phyloP scores from a whole-genome alignment of 2,888 invertebrate species.

The Keiferia lycopersicella region DNA sequence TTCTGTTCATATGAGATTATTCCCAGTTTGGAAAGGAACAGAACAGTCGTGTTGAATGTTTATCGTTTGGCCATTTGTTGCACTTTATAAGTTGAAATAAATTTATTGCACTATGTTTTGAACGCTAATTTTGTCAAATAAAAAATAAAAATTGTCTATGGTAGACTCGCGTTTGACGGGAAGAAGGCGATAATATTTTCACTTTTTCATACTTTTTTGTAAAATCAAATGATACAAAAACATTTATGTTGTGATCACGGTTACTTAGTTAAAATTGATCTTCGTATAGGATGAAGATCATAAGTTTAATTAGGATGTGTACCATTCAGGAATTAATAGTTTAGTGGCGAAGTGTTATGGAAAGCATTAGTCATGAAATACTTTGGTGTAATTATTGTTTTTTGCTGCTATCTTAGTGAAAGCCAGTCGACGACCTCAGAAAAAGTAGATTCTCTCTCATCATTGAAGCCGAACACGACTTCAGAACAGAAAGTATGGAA shows the following conservation, averaged over 20 bases:
- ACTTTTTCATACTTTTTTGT: not conserved
- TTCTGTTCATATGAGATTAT: no score
- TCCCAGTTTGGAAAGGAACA: no score
- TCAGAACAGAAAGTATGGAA: constrained; percentile 71
- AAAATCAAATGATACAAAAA: not conserved
- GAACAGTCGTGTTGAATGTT: no score
- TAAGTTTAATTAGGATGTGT: constrained; percentile 1
- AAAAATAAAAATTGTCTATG: not conserved
- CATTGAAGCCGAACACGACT: constrained; percentile 57
- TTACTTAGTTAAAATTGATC: not conserved
- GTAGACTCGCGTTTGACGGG: not conserved
- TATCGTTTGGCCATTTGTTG: not conserved
- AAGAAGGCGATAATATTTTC: not conserved
- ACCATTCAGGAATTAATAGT: constrained; percentile 10
- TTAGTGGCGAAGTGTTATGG: constrained; percentile 56
- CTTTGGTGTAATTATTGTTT: constrained; percentile 66
- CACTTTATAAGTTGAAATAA: not conserved
- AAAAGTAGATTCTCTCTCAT: constrained; percentile 53
- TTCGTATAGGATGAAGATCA: constrained; percentile 7
- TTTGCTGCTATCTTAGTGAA: constrained; percentile 60
- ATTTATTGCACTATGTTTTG: not conserved
- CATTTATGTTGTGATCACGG: not conserved
- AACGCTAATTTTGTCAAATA: not conserved
- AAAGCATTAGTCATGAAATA: constrained; percentile 72
- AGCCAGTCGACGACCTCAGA: constrained; percentile 51